Evolutionary conservation across 2,797 vertebrate species (phyloP).

Genomic region (Poeciliopsis paucimaculata): DNA sequence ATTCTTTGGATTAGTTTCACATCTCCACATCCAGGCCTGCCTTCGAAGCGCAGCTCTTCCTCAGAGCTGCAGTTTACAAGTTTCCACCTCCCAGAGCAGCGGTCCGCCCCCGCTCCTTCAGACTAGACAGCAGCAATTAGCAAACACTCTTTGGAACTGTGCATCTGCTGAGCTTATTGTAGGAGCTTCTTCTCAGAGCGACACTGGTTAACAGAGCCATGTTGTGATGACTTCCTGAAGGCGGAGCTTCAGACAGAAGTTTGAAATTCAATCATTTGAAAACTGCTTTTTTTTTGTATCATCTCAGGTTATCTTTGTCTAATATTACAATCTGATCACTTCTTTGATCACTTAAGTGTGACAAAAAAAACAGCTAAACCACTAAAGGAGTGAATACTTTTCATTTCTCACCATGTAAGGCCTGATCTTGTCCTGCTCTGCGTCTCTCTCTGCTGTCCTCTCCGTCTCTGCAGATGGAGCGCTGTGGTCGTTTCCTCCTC

Average conservation of each 20-base stretch:
- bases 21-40: neutral
- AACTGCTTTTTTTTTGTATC: neutral
- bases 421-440: constrained; percentile 73
- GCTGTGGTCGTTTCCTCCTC: constrained; percentile 67
- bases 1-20: neutral
- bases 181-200: too few relatives aligned
- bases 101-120: too few relatives aligned
- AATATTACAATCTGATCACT: neutral
- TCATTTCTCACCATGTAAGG: constrained; percentile 68
- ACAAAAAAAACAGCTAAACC: neutral
- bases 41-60: neutral
- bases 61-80: too few relatives aligned
- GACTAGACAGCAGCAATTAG: too few relatives aligned
- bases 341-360: too few relatives aligned
- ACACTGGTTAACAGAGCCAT: too few relatives aligned
- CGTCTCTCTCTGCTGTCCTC: constrained; percentile 28
- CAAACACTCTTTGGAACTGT: too few relatives aligned
- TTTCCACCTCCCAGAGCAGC: too few relatives aligned
- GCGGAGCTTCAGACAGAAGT: neutral
- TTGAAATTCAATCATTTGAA: neutral
- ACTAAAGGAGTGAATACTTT: neutral
- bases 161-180: too few relatives aligned
- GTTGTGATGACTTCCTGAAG: too few relatives aligned
- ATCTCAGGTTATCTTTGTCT: neutral
- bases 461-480: constrained; percentile 36